A percentile compares a stretch with the other conserved stretches of the same genome.
These are phyloP conservation scores for Dendropsophus ebraccatus DNA, from an alignment of 2,113 vertebrate species.

Conservation along the genomic window DNA sequence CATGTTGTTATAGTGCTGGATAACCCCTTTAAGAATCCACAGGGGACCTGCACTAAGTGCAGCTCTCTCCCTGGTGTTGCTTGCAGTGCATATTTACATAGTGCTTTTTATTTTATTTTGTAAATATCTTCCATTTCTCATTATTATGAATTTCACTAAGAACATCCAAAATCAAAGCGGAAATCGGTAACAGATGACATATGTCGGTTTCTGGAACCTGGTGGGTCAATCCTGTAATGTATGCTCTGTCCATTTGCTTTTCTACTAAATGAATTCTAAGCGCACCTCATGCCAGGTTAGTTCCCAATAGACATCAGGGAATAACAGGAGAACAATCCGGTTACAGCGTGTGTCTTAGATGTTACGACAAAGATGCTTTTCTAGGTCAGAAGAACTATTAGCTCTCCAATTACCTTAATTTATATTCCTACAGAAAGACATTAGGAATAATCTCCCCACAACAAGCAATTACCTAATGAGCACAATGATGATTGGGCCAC, in stretches of 20 bases:
- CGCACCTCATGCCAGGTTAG: conserved; percentile 1
- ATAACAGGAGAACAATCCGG: background rate
- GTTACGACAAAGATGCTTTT: conserved; percentile 16
- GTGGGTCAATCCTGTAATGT: conserved; percentile 10
- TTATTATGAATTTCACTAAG: background rate
- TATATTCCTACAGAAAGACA: conserved; percentile 36
- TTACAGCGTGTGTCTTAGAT: conserved; percentile 14
- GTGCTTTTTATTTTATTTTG: background rate
- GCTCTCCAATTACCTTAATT: conserved; percentile 35
- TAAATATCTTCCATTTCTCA: background rate
- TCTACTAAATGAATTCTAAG: background rate
- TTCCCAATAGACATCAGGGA: background rate
- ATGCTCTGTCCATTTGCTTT: background rate
- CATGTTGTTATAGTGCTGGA: too few species aligned
- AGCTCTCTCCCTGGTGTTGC: background rate
- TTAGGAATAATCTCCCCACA: conserved; percentile 3
- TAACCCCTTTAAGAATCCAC: background rate
- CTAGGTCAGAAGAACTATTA: conserved; percentile 47
- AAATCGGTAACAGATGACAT: background rate
- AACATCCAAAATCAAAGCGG: background rate
- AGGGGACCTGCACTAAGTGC: background rate
- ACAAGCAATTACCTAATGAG: conserved; percentile 24
- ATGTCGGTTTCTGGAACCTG: background rate
- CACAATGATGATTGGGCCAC: background rate
- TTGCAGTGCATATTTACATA: background rate